Base-by-base conservation (phyloP, 2,797 vertebrate species). In the Peromyscus nudipes region DNA sequence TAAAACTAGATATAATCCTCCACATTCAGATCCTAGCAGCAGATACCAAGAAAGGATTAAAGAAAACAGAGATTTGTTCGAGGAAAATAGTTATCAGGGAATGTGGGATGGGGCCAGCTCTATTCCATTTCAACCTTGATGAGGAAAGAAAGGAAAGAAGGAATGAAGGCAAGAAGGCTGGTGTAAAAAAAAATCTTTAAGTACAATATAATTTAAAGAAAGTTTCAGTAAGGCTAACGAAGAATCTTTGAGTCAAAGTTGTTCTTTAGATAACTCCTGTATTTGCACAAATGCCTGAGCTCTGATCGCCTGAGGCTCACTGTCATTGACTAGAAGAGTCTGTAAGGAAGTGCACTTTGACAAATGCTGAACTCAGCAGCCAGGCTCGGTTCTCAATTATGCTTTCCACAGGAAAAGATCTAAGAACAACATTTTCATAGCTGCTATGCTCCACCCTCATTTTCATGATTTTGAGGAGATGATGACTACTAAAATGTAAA, bases 401-500 rank as follows among this genome's bases (percentile, higher is more conserved):
- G n/a, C 19, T 87, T 16, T 40, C 27, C 14, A 52, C 5, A 88
- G 43, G 34, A 94, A 8, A 71, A 91, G 6, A 94, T 29, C 5
- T 69, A 73, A 91, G 40, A 85, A n/a, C 52, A 96, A 90, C 21
- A 73, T 92, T 97, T 95, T 96, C 67, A 27, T 60, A 64, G 29
- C 31, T 93, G 27, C 82, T 46, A 89, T 8, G 43, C 4, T 34
- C 62, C 27, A 76, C 43, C 13, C 49, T 92, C 79, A 62, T 88
- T 94, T 93, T 71, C 17, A 49, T 95, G 91, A 69, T n/a, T 97
- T 43, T 97, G 73, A 86, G 92, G 90, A 91, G 62, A 88, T 80
- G 64, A 95, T 91, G 34, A 76, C 67, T 94, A 95, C 17, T 76
- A 94, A 94, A 92, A 92, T 79, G 62, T 71, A 95, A 93, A 86